Evolutionary conservation across 2,113 vertebrate genomes (phyloP).

Genomic region (Tachuris rubrigastra): DNA sequence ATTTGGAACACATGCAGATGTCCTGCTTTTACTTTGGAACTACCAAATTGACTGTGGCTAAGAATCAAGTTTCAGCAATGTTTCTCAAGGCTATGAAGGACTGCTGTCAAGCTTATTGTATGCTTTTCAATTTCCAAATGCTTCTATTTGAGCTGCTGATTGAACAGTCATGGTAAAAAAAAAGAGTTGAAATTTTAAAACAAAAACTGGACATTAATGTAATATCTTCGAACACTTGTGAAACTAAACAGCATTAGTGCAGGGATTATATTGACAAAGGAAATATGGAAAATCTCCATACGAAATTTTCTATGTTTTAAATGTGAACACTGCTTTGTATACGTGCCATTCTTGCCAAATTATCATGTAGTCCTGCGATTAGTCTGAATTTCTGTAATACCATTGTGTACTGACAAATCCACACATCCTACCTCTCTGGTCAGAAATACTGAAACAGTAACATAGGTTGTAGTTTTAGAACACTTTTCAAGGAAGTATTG

Average conservation of each 20-base stretch:
- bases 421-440: background rate
- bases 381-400: background rate
- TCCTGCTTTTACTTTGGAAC: background rate
- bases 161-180: background rate
- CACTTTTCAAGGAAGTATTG: background rate
- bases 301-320: background rate
- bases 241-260: background rate
- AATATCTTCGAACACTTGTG: background rate
- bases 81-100: background rate
- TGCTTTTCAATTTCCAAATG: background rate
- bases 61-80: background rate
- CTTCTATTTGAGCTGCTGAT: background rate
- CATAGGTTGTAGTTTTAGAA: background rate
- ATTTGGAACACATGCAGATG: background rate
- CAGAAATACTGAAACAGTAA: background rate
- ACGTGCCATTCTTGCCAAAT: background rate
- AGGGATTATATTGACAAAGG: background rate
- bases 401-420: background rate
- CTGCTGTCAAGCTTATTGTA: background rate
- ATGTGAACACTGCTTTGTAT: background rate
- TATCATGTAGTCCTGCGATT: background rate
- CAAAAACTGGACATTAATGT: background rate
- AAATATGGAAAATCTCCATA: background rate
- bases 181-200: background rate
- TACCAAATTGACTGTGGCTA: background rate